Evolutionary conservation across 2,113 vertebrate species (phyloP).

Genomic region (Triplophysa rosa): DNA sequence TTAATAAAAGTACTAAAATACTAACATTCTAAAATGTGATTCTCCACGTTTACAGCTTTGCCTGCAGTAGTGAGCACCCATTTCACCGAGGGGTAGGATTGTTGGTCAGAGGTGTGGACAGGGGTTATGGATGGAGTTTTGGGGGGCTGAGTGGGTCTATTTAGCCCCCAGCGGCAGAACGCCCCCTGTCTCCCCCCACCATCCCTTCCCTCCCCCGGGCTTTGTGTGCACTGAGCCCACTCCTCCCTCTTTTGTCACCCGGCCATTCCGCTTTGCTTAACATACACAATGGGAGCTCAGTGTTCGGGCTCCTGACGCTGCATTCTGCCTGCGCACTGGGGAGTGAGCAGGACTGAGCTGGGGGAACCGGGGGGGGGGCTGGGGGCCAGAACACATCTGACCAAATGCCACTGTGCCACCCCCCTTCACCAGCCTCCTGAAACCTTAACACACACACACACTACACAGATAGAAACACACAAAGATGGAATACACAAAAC

Average conservation of each 20-base stretch:
- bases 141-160: slow-evolving; percentile 72
- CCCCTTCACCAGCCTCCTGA: slow-evolving; percentile 42
- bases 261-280: slow-evolving; percentile 82
- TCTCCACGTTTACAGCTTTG: not conserved
- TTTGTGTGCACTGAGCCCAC: slow-evolving; percentile 76
- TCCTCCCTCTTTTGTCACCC: slow-evolving; percentile 82
- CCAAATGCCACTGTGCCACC: slow-evolving; percentile 73
- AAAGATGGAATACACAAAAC: slow-evolving; percentile 70
- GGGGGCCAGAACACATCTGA: slow-evolving; percentile 67
- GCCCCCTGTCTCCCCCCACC: slow-evolving; percentile 39
- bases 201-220: slow-evolving; percentile 69
- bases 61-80: not conserved
- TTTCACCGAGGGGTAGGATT: not conserved
- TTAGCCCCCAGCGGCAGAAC: slow-evolving; percentile 69
- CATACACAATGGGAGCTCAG: slow-evolving; percentile 79
- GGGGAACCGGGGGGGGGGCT: slow-evolving; percentile 26
- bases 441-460: slow-evolving; percentile 40
- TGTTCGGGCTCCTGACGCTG: slow-evolving; percentile 79
- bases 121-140: slow-evolving; percentile 61
- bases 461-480: slow-evolving; percentile 46
- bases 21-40: not conserved
- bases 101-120: slow-evolving; percentile 18
- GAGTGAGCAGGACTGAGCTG: slow-evolving; percentile 61
- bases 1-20: too few species aligned
- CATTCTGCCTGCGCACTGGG: slow-evolving; percentile 77